A percentile compares a stretch with the other conserved stretches of the same genome.
These are phyloP conservation scores for Gibbula magus DNA, from an alignment of 2,888 invertebrate genomes.

Conservation along the genomic window DNA sequence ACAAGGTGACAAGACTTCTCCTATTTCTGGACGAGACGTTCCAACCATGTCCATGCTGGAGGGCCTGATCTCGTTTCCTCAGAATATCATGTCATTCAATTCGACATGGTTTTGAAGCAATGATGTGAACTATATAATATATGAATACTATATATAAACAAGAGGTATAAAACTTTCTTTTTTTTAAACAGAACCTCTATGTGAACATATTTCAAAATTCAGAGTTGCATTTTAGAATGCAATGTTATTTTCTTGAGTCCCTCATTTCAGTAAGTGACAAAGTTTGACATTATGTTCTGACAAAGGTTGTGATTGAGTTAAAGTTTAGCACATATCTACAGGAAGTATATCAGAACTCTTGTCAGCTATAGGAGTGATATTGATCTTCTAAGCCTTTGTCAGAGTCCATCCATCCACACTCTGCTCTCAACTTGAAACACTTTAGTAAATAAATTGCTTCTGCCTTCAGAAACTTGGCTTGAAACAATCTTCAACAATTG, in stretches of 20 bases:
- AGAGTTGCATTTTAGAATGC: too few species aligned
- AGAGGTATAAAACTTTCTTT: too few species aligned
- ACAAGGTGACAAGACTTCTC: not conserved
- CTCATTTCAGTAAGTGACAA: not conserved
- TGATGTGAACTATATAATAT: too few species aligned
- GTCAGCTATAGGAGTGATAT: not conserved
- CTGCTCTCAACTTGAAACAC: not conserved
- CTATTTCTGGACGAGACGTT: not conserved
- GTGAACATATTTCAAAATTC: too few species aligned
- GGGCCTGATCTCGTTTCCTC: too few species aligned
- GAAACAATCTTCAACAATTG: slow-evolving; percentile 8
- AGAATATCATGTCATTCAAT: too few species aligned
- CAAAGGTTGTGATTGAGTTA: not conserved
- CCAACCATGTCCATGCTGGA: too few species aligned
- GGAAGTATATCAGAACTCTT: not conserved
- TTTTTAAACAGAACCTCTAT: too few species aligned
- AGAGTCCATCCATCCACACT: not conserved
- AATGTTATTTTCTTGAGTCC: too few species aligned
- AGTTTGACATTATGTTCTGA: not conserved
- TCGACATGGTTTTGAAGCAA: too few species aligned
- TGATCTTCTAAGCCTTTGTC: not conserved
- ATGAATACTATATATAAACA: too few species aligned
- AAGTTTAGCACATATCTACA: not conserved
- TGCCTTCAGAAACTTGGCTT: not conserved
- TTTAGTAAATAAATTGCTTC: not conserved